Evolutionary conservation across 2,888 invertebrate genomes (phyloP), one percentile per base, ranked within the genome.

Genomic region (Bursaphelenchus okinawaensis): DNA sequence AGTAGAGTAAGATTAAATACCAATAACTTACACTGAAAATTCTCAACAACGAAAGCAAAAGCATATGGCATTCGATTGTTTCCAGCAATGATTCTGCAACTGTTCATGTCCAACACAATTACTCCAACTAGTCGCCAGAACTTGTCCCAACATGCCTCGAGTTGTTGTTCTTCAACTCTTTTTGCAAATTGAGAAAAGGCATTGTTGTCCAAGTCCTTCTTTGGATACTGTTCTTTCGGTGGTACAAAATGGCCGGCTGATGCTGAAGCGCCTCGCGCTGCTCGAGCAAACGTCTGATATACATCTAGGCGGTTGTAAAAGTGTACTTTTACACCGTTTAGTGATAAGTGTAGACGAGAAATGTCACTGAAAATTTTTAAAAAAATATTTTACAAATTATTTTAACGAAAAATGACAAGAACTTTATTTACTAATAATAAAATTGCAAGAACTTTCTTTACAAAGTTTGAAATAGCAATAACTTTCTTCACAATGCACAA

Each of bases 1-100:
- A n/a, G n/a, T n/a, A n/a, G 6, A 93, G 92, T 84, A 93, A 93
- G 7, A 93, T 93, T 68, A 94, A 93, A 83, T 94, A 95, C n/a
- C n/a, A n/a, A n/a, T n/a, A n/a, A n/a, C 28, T 91, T 89, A 83
- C 93, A 89, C 83, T 93, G 92, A 8, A 92, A 90, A 84, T 95
- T 94, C 84, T 95, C 95, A 58, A 93, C 90, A 65, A 90, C 91
- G 12, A 85, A 73, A 20, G 92, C 91, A 63, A 96, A 86, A 0
- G 93, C 93, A 19, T 93, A 93, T 0, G 96, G 95, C 24, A 95
- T 89, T 69, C 93, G 86, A 68, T 91, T 89, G 85, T 96, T 98
- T 29, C 96, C 96, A 84, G 94, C 93, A 6, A 95, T 92, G 70
- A 94, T 87, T 69, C 93, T 89, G 56, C 93, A 93, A 29, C 91